Percentiles rank a stretch among this genome's conserved stretches.
phyloP scores from a whole-genome alignment of 2,888 invertebrate genomes.

The Sminthurinus aureus region DNA sequence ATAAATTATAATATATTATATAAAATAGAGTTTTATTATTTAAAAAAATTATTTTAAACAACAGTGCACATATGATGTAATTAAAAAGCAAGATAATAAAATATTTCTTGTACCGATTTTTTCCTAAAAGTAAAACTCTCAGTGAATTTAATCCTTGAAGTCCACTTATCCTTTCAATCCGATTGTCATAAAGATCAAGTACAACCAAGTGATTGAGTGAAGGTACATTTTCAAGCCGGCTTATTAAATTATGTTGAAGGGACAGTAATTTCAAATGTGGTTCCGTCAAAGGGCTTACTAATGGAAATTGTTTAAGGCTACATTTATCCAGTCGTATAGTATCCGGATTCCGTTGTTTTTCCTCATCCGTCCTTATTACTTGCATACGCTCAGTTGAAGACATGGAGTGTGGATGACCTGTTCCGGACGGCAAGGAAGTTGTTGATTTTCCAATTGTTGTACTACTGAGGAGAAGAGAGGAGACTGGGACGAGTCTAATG shows the following conservation, averaged over 20 bases:
- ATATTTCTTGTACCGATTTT: constrained; percentile 83
- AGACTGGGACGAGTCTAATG: constrained; percentile 12
- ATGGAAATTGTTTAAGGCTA: constrained; percentile 54
- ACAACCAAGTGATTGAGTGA: constrained; percentile 83
- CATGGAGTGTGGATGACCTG: background rate
- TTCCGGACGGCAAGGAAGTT: background rate
- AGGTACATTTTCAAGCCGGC: constrained; percentile 71
- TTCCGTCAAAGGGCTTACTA: constrained; percentile 50
- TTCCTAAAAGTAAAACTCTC: constrained; percentile 86
- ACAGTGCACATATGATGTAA: background rate
- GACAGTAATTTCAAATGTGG: constrained; percentile 71
- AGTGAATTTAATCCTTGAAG: constrained; percentile 80
- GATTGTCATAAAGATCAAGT: constrained; percentile 93
- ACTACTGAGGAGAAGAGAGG: background rate
- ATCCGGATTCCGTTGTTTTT: constrained; percentile 85
- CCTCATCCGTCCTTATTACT: constrained; percentile 75
- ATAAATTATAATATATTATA: background rate
- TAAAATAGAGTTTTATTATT: background rate
- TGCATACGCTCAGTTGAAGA: constrained; percentile 66
- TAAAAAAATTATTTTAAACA: background rate
- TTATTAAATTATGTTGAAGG: constrained; percentile 90
- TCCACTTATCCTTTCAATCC: constrained; percentile 84
- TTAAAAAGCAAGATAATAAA: background rate
- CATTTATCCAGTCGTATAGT: constrained; percentile 85
- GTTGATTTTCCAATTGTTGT: constrained; percentile 4